These are phyloP conservation scores for Bos javanicus DNA, from an alignment of 2,113 vertebrate species.

Conservation along the genomic window DNA sequence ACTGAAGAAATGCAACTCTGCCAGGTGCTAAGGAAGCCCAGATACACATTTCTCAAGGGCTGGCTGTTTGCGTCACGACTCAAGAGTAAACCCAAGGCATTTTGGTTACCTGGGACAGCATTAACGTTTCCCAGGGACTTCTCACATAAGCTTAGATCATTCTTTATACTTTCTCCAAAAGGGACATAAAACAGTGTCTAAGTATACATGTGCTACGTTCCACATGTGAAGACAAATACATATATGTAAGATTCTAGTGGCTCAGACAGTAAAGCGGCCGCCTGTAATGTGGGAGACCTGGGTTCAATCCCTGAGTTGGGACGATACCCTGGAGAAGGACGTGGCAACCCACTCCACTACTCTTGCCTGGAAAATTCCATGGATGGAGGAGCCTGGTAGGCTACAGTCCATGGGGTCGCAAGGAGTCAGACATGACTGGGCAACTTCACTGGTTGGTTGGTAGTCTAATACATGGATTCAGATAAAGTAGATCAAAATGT, in stretches of 20 bases:
- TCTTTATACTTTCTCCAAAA: neutral
- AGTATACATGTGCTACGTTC: neutral
- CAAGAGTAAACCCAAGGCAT: neutral
- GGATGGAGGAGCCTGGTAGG: neutral
- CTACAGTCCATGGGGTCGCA: neutral
- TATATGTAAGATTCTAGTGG: neutral
- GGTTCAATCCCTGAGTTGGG: neutral
- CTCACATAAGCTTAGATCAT: neutral
- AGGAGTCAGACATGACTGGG: neutral
- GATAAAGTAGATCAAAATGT: neutral
- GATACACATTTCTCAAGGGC: neutral
- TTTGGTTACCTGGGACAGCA: neutral
- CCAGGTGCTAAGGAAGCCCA: conserved; percentile 6
- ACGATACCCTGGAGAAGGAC: neutral
- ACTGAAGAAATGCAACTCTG: conserved; percentile 8
- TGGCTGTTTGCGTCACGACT: neutral
- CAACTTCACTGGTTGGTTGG: neutral
- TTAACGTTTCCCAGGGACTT: neutral
- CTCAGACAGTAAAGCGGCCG: neutral
- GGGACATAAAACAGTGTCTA: neutral
- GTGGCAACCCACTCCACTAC: neutral
- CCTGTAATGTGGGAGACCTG: neutral
- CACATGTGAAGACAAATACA: neutral
- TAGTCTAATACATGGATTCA: neutral
- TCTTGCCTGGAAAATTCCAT: neutral